Evolutionary conservation across 2,888 invertebrate species (phyloP), one percentile per base, ranked within the genome.

Genomic region (Caradrina kadenii): DNA sequence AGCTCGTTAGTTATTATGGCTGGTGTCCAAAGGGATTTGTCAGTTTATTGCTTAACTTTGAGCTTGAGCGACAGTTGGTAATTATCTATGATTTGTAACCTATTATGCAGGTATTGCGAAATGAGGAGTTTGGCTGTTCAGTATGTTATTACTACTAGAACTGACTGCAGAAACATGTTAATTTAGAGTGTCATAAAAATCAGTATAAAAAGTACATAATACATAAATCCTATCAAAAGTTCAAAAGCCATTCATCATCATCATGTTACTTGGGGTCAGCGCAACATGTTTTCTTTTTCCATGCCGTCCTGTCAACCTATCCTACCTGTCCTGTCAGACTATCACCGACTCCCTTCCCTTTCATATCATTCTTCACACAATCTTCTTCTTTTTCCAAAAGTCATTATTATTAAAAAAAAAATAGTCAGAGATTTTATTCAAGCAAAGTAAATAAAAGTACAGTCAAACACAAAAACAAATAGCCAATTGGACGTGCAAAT

Each of bases 401-500:
- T 35, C 7, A 45, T 6, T 22, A n/a, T 49, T 6, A 52, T n/a
- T 21, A 22, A 17, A 11, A 45, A 11, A 17, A 75, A 64, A 64
- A 63, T 35, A 64, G 65, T 63, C 53, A 53, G 73, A 17, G 49
- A 66, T 71, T 63, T 67, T 68, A 77, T 80, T 82, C 58, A 66
- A 65, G 49, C 49, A 15, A 64, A 70, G 53, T 75, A 56, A 79
- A 75, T 69, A 75, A 75, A 83, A 84, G 81, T 82, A 84, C 82
- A 85, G 76, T 85, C 80, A 63, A 64, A 63, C 75, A 76, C 82
- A 87, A 84, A 87, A 89, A 88, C 85, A 87, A 87, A 84, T 84
- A 83, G 77, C 79, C 76, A 86, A 89, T 89, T 87, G 88, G 81
- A 86, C 87, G 87, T 86, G 87, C 88, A 89, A 89, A 88, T 88